These are phyloP conservation scores for Yponomeuta sedellus DNA, from an alignment of 2,888 invertebrate genomes.

Conservation along the genomic window DNA sequence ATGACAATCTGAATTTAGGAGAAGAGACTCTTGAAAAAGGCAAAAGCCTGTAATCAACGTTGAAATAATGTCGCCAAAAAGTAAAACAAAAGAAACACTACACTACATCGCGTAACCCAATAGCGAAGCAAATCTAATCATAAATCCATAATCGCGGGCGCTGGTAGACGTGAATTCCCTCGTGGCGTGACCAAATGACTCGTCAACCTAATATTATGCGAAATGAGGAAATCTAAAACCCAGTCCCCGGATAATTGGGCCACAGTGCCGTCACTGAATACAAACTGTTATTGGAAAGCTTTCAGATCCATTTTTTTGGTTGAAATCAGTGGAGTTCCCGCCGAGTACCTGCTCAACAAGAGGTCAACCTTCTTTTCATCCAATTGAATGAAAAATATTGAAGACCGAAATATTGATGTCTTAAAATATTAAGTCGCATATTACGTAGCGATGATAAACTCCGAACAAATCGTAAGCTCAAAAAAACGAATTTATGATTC, in stretches of 20 bases:
- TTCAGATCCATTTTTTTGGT: no score
- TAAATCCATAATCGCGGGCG: slow-evolving; percentile 23
- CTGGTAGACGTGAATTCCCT: slow-evolving; percentile 23
- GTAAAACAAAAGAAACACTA: background rate
- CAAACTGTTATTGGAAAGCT: background rate
- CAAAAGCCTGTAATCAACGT: background rate
- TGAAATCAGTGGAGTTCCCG: no score
- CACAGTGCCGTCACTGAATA: background rate
- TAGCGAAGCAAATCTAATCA: slow-evolving; percentile 2
- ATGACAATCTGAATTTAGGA: no score
- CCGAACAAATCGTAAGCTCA: no score
- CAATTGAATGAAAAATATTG: no score
- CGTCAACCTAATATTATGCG: slow-evolving; percentile 46
- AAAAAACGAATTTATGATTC: no score
- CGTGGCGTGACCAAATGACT: slow-evolving; percentile 45
- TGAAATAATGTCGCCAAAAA: background rate
- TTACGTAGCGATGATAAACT: no score
- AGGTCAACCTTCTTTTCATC: no score
- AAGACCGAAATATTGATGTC: no score
- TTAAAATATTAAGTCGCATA: no score
- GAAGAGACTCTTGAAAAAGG: no score
- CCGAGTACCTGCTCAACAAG: no score
- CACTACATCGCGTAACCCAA: slow-evolving; percentile 2
- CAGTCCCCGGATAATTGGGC: slow-evolving; percentile 27
- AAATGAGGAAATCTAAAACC: slow-evolving; percentile 46